Conservation (phyloP, 2,113 vertebrate species). For the Morone chrysops region DNA sequence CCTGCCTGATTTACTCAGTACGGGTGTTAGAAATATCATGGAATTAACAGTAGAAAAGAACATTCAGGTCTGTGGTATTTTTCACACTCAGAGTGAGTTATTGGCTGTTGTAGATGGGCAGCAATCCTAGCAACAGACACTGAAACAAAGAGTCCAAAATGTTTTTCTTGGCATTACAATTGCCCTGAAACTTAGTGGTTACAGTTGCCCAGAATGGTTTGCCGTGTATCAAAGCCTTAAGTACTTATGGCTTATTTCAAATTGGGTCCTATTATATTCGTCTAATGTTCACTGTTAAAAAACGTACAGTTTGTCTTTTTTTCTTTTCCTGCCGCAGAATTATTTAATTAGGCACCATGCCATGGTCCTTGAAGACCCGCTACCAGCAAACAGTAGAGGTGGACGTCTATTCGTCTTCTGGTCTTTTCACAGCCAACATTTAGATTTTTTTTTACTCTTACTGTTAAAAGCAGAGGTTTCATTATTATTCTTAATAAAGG, state of each 20-base stretch:
- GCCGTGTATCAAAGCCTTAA: constrained; percentile 29
- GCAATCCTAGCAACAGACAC: constrained; percentile 42
- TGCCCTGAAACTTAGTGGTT: constrained; percentile 46
- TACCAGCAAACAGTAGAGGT: background rate
- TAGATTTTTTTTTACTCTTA: background rate
- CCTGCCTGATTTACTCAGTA: constrained; percentile 2
- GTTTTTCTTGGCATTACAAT: constrained; percentile 62
- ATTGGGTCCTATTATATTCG: background rate
- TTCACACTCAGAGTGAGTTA: constrained; percentile 50
- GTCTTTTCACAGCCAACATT: background rate
- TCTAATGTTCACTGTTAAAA: background rate
- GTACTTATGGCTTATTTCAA: constrained; percentile 27
- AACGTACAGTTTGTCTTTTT: background rate
- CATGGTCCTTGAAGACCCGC: background rate
- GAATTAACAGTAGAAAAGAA: constrained; percentile 47
- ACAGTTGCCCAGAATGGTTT: constrained; percentile 54
- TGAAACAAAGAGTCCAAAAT: constrained; percentile 54
- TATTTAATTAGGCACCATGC: background rate
- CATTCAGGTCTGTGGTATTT: constrained; percentile 42
- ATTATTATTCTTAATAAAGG: background rate
- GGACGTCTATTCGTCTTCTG: background rate
- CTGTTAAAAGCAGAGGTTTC: background rate
- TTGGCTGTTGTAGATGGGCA: constrained; percentile 40
- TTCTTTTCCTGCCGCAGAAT: background rate
- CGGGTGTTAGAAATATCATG: background rate